Base-by-base conservation (phyloP, 92 coral and sea anemone species). In the Muricea muricata region DNA sequence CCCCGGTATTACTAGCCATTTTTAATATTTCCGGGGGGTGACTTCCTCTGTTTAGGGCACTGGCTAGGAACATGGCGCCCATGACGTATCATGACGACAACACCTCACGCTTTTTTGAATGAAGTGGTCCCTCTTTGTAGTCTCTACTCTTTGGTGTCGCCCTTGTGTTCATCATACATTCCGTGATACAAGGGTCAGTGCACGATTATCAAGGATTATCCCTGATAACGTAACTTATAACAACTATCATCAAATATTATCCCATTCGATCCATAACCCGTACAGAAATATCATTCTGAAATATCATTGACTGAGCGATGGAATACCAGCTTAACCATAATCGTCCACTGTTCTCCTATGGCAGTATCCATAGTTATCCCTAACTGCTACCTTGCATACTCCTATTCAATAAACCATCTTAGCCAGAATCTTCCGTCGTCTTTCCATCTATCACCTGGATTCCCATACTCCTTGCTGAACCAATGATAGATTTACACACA, bases 401-500 rank as follows among this genome's bases (percentile, higher is more conserved):
- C 70, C 70, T 7, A 63, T 2, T 13, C 6, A 15, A 1, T 12
- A 10, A n/a, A n/a, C 37, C 37, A 63, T 10, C 17, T 25, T 63
- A 63, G 21, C 70, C 70, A 63, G 37, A 28, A 24, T 58, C 52
- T 6, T 56, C 37, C 71, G 1, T 52, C 15, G 50, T 48, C 25
- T 78, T 79, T 54, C 92, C 97, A 30, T 91, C 86, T 37, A 93
- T 77, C 60, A 97, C 79, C 39, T 93, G 84, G 46, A 97, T 93
- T 23, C 99, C 99, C 87, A 97, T 89, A 73, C 99, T 94, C 42
- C 92, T 86, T 4, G 99, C 91, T n/a, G 99, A 97, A 21, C 98
- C 99, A 55, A 97, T 92, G 56, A 97, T 33, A 3, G 97, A 83
- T 75, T 84, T 92, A 82, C 99, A 97, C 15, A 97, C 93, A 81